Evolutionary conservation across 2,888 invertebrate genomes (phyloP), one percentile per base, ranked within the genome.

Genomic region (Brenthis ino): DNA sequence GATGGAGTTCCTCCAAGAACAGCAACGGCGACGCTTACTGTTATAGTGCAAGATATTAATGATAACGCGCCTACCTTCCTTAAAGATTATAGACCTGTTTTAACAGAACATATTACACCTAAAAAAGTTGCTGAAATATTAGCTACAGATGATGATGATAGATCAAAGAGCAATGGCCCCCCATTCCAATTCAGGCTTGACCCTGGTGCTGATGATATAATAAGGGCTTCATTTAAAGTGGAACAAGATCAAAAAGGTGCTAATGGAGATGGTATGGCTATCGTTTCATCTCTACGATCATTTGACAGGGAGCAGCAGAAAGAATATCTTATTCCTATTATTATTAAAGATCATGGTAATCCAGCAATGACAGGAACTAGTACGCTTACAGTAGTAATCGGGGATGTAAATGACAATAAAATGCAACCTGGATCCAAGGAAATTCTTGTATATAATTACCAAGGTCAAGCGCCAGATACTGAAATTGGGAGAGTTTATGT

Each of bases 351-450:
- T 93, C 97, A 98, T 78, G 99, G 99, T 54, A 97, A 97, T 76
- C 98, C 98, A n/a, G 96, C 97, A 0, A 97, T 98, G 97, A 98
- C 98, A 16, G 99, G 98, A 74, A 99, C 99, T 12, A 98, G 98
- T 82, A 99, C 98, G 0, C 92, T 99, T 51, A 99, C 98, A 0
- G 98, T 99, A 37, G 97, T 99, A 63, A 99, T 99, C 79, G 99
- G 99, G 28, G 99, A 99, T 88, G 97, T 97, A 28, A 99, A 99
- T 87, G 99, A 99, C 86, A 99, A 99, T 88, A 98, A 98, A 91
- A 99, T 99, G 98, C 97, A 97, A 83, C 98, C 99, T 0, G 99
- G 99, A 1, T 96, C 97, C 5, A 99, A 99, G 93, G 97, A 98
- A 76, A 98, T 99, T 80, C 97, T 98, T 83, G 98, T 99, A 2